Conservation (phyloP, 1,140 invertebrate genomes). For the Temnothorax nylanderi region DNA sequence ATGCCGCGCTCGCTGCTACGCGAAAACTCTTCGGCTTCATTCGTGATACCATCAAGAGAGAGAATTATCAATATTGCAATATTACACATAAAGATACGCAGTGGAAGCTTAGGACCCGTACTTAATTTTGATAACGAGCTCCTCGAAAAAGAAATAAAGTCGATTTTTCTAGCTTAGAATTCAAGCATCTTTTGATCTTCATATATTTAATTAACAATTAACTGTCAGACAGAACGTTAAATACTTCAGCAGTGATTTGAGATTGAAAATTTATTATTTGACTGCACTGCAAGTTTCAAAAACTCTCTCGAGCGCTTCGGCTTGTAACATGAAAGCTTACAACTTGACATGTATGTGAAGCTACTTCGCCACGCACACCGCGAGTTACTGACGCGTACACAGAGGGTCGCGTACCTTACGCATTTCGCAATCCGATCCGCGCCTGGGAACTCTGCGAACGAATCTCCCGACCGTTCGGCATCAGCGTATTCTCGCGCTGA, state of each 20-base stretch:
- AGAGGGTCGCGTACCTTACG: conserved; percentile 22
- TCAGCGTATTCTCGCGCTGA: conserved; percentile 68
- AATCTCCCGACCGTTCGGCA: conserved; percentile 23
- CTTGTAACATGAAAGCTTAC: background rate
- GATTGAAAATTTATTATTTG: background rate
- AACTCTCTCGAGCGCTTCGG: background rate
- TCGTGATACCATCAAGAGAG: background rate
- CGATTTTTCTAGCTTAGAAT: background rate
- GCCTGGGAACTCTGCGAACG: conserved; percentile 29
- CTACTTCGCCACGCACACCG: background rate
- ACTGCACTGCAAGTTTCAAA: background rate
- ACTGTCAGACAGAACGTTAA: background rate
- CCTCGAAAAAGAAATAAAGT: background rate
- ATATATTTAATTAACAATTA: background rate
- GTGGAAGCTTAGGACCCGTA: background rate
- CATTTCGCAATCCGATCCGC: conserved; percentile 46
- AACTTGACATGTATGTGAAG: background rate
- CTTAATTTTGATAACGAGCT: background rate
- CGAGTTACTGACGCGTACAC: conserved; percentile 20
- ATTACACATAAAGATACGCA: background rate
- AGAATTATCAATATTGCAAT: background rate
- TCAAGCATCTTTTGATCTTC: background rate
- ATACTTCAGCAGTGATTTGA: background rate
- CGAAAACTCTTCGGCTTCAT: conserved; percentile 2
- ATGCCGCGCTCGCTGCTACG: background rate